These are phyloP conservation scores for Amphipoea lucens DNA, from an alignment of 2,888 invertebrate species.

Conservation along the genomic window DNA sequence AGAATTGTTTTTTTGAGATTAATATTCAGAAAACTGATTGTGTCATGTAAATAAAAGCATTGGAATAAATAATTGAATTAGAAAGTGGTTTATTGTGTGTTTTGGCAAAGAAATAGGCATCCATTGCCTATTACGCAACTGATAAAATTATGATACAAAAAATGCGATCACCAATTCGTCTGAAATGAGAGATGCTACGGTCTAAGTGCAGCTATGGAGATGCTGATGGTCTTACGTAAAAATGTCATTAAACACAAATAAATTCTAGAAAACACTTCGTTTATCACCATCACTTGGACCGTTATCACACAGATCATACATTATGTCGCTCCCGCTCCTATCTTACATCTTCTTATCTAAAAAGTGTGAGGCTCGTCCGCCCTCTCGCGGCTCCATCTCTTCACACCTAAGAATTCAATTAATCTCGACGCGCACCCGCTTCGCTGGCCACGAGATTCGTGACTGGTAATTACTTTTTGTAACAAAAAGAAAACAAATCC, in stretches of 20 bases:
- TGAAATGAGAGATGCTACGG: neutral
- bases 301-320: conserved; percentile 54
- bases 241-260: neutral
- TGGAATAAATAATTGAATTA: neutral
- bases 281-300: conserved; percentile 11
- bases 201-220: neutral
- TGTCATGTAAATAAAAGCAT: neutral
- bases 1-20: neutral
- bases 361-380: conserved; percentile 74
- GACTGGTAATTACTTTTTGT: conserved; percentile 88
- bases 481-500: conserved; percentile 75
- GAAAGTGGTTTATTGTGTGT: neutral
- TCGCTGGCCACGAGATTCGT: conserved; percentile 82
- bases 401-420: conserved; percentile 90
- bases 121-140: neutral
- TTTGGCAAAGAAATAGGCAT: neutral
- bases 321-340: conserved; percentile 62
- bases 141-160: neutral
- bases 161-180: neutral
- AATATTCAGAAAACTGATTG: too few relatives aligned
- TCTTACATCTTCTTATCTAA: conserved; percentile 67
- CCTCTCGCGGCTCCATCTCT: conserved; percentile 75
- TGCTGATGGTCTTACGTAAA: neutral
- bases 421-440: conserved; percentile 83
- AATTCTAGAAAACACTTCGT: conserved; percentile 11